Evolutionary conservation across 2,888 invertebrate species (phyloP).

Genomic region (Podabrus alpinus): DNA sequence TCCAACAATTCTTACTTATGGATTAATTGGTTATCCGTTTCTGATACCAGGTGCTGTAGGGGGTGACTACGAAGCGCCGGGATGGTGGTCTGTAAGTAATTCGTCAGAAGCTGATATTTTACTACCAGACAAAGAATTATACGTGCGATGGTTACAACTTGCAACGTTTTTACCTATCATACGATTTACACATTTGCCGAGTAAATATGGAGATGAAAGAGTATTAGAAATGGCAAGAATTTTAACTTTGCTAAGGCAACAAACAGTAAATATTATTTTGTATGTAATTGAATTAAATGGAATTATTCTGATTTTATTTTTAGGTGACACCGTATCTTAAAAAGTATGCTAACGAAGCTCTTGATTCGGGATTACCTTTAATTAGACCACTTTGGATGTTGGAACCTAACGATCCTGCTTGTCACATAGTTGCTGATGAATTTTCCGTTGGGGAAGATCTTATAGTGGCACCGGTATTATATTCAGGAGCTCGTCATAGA

Average conservation of each 20-base stretch:
- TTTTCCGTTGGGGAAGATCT: slow-evolving; percentile 89
- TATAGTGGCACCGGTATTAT: slow-evolving; percentile 86
- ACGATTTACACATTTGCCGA: slow-evolving; percentile 88
- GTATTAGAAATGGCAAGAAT: slow-evolving; percentile 78
- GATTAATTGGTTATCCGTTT: slow-evolving; percentile 90
- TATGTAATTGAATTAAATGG: background rate
- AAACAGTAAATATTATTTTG: slow-evolving; percentile 59
- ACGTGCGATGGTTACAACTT: slow-evolving; percentile 88
- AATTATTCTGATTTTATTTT: slow-evolving; percentile 18
- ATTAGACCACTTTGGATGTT: slow-evolving; percentile 91
- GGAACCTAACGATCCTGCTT: slow-evolving; percentile 77
- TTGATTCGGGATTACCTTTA: slow-evolving; percentile 81
- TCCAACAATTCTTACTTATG: slow-evolving; percentile 85
- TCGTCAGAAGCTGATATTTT: slow-evolving; percentile 55
- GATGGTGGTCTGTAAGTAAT: slow-evolving; percentile 57
- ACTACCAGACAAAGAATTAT: slow-evolving; percentile 80
- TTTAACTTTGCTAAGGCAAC: slow-evolving; percentile 74
- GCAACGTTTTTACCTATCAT: slow-evolving; percentile 90
- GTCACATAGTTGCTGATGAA: slow-evolving; percentile 78
- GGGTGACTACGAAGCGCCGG: slow-evolving; percentile 76
- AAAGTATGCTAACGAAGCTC: slow-evolving; percentile 76
- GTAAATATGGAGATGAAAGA: slow-evolving; percentile 78
- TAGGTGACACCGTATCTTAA: slow-evolving; percentile 76
- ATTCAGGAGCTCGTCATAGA: slow-evolving; percentile 69
- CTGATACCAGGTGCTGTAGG: slow-evolving; percentile 93